Percentiles rank a stretch among this genome's conserved stretches.
These are phyloP conservation scores for Leptoteleia sp. DNA, from an alignment of 1,140 invertebrate genomes.

Conservation along the genomic window DNA sequence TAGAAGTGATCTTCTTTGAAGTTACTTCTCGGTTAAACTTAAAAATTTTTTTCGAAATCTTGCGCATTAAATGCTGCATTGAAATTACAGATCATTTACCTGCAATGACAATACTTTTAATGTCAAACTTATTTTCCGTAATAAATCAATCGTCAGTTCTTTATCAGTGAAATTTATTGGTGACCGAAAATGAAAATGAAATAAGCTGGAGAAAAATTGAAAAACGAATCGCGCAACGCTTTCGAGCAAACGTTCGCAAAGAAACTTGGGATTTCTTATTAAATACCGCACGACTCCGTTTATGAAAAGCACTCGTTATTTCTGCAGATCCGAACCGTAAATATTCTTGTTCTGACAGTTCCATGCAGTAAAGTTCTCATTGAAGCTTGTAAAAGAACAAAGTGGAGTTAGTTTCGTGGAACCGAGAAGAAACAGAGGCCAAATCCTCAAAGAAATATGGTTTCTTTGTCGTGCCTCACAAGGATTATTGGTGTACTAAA, in stretches of 20 bases:
- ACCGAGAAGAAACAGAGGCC: slow-evolving; percentile 40
- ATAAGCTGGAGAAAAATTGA: background rate
- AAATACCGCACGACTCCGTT: slow-evolving; percentile 37
- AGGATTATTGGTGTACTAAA: slow-evolving; percentile 42
- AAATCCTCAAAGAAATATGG: slow-evolving; percentile 62
- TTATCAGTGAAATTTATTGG: too few relatives aligned
- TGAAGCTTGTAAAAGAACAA: slow-evolving; percentile 54
- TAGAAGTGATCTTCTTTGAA: too few relatives aligned
- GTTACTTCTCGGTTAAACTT: too few relatives aligned
- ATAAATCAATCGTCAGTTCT: too few relatives aligned
- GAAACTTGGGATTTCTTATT: slow-evolving; percentile 50
- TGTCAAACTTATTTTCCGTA: too few relatives aligned
- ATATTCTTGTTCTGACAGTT: slow-evolving; percentile 61
- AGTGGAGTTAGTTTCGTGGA: slow-evolving; percentile 39
- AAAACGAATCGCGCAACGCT: slow-evolving; percentile 6
- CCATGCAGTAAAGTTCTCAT: slow-evolving; percentile 58
- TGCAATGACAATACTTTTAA: too few relatives aligned
- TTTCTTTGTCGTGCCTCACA: slow-evolving; percentile 27
- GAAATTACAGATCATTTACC: too few relatives aligned
- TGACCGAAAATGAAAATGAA: background rate
- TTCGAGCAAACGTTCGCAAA: background rate
- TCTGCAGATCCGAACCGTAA: slow-evolving; percentile 62
- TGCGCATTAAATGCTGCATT: too few relatives aligned
- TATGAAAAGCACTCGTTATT: slow-evolving; percentile 66
- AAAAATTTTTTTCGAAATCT: too few relatives aligned